Percentiles rank a stretch among this genome's conserved stretches.
Conservation (phyloP, 1,140 invertebrate genomes). For the Drosophila busckii region DNA sequence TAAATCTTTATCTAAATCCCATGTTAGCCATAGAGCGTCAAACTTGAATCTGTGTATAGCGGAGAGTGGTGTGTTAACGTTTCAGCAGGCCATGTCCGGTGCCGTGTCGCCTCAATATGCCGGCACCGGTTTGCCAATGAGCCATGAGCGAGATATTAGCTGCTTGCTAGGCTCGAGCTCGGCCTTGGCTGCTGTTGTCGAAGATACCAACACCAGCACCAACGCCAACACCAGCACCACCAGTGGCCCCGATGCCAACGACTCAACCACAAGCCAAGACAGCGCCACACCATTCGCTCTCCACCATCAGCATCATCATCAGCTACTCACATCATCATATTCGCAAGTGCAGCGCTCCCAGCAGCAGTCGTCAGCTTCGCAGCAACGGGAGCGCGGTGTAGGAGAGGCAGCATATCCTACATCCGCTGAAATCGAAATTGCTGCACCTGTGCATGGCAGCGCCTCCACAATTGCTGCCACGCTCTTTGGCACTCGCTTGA, state of each 20-base stretch:
- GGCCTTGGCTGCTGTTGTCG: conserved; percentile 51
- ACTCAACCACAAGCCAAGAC: conserved; percentile 28
- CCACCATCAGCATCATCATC: conserved; percentile 6
- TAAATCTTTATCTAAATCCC: no score
- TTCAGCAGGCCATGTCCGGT: conserved; percentile 74
- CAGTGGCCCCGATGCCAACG: conserved; percentile 46
- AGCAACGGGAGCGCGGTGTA: conserved; percentile 49
- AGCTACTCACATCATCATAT: no score
- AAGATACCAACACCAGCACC: conserved; percentile 44
- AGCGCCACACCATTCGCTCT: conserved; percentile 16
- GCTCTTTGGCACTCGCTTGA: conserved; percentile 29
- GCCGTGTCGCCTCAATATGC: conserved; percentile 72
- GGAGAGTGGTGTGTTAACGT: conserved; percentile 59
- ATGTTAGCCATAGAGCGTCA: no score
- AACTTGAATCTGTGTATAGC: no score
- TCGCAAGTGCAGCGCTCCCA: conserved; percentile 1
- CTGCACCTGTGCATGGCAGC: conserved; percentile 23
- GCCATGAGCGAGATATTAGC: no score
- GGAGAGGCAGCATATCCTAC: conserved; percentile 36
- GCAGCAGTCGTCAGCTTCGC: conserved; percentile 8
- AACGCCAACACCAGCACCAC: conserved; percentile 42
- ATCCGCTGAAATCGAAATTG: conserved; percentile 1
- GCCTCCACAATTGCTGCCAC: conserved; percentile 29
- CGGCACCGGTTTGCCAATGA: no score
- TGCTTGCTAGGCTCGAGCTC: conserved; percentile 39